A percentile compares a stretch with the other conserved stretches of the same genome.
phyloP scores from a whole-genome alignment of 2,113 vertebrate genomes.

The Turdus rufiventris region DNA sequence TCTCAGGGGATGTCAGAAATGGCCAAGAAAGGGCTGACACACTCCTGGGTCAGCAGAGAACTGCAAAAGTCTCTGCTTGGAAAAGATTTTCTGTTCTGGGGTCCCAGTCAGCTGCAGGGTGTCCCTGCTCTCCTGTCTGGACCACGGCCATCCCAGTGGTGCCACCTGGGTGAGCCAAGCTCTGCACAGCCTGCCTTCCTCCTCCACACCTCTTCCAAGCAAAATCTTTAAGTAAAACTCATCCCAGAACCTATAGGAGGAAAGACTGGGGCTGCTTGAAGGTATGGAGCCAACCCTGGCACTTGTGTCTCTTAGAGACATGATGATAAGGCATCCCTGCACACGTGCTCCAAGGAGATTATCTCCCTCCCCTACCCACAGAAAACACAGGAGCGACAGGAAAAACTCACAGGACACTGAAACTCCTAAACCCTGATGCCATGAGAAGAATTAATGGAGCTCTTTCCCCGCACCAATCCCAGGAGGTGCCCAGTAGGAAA shows the following conservation, averaged over 20 bases:
- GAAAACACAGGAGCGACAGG: rapidly evolving
- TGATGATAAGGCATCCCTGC: background rate
- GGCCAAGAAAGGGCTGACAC: background rate
- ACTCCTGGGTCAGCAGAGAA: background rate
- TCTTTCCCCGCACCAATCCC: rapidly evolving
- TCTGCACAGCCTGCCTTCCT: rapidly evolving
- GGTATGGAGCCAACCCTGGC: background rate
- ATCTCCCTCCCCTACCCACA: background rate
- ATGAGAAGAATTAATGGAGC: conserved; percentile 8
- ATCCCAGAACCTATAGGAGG: background rate
- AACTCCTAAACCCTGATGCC: conserved; percentile 52
- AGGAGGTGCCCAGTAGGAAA: background rate
- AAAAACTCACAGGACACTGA: background rate
- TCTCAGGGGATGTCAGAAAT: background rate
- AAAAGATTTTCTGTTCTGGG: background rate
- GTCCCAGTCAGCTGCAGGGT: background rate
- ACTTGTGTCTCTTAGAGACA: background rate
- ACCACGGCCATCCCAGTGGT: background rate
- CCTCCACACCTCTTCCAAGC: background rate
- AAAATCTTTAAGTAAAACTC: background rate
- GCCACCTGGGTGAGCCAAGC: background rate
- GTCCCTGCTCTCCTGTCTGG: background rate
- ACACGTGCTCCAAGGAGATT: background rate
- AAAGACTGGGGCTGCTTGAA: background rate
- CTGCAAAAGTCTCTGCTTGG: background rate